Conservation (phyloP, 2,888 invertebrate species). For the Agrilus mali region DNA sequence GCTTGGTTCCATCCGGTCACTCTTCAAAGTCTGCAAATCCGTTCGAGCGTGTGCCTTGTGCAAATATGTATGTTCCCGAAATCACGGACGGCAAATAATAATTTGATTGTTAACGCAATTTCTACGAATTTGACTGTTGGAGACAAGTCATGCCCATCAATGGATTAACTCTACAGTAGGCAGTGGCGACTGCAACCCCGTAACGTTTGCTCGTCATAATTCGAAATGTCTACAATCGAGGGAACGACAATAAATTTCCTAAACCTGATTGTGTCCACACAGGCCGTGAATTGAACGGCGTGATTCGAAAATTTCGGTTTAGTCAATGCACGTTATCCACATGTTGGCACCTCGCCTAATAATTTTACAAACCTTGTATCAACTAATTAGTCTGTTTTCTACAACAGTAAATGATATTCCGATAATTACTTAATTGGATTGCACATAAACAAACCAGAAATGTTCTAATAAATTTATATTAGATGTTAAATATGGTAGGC, state of each 20-base stretch:
- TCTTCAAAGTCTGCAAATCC: no score
- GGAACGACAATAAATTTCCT: conserved; percentile 23
- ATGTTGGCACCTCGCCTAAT: no score
- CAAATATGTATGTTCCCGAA: conserved; percentile 20
- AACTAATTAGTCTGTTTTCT: no score
- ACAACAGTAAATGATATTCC: no score
- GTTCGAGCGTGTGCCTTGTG: conserved; percentile 10
- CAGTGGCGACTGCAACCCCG: conserved; percentile 11
- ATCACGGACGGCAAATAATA: conserved; percentile 34
- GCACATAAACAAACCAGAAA: no score
- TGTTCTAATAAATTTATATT: no score
- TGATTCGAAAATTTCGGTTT: conserved; percentile 2
- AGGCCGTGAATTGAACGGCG: conserved; percentile 5
- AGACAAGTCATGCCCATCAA: conserved; percentile 25
- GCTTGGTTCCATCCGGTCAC: no score
- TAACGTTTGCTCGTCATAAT: conserved; percentile 27
- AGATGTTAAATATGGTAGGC: no score
- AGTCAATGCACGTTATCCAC: no score
- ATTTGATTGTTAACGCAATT: conserved; percentile 36
- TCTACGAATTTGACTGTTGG: conserved; percentile 33
- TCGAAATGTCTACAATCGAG: conserved; percentile 27
- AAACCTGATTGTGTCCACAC: conserved; percentile 22
- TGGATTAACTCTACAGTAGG: conserved; percentile 18
- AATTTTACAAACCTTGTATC: no score
- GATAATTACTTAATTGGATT: no score